phyloP scores from a whole-genome alignment of 2,113 vertebrate genomes.

The Misgurnus mizolepis region DNA sequence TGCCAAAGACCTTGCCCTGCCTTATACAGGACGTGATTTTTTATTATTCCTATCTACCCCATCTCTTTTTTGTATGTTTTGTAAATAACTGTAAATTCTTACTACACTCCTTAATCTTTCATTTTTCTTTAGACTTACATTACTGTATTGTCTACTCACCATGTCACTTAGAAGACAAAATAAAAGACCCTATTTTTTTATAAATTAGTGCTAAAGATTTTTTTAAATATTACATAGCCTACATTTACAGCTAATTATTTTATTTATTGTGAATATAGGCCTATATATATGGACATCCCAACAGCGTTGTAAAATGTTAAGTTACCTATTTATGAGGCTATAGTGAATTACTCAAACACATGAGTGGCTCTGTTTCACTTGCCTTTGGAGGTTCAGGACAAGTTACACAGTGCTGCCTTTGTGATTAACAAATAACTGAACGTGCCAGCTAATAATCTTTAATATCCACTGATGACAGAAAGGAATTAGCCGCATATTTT shows the following conservation, averaged over 20 bases:
- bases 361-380: slow-evolving; percentile 66
- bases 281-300: background rate
- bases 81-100: background rate
- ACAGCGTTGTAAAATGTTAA: slow-evolving; percentile 33
- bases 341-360: slow-evolving; percentile 65
- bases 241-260: background rate
- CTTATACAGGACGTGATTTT: slow-evolving; percentile 29
- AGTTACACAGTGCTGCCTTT: slow-evolving; percentile 88
- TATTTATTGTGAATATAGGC: background rate
- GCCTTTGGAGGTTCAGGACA: slow-evolving; percentile 79
- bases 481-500: slow-evolving; percentile 92
- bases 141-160: no score
- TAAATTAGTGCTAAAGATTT: no score
- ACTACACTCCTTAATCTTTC: background rate
- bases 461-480: slow-evolving; percentile 99
- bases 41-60: background rate
- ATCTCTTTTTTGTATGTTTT: background rate
- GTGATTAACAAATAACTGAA: slow-evolving; percentile 79
- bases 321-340: slow-evolving; percentile 51
- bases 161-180: no score
- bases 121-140: background rate
- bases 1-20: slow-evolving; percentile 79
- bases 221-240: no score
- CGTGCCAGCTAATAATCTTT: slow-evolving; percentile 84
- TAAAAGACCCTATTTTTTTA: no score